Evolutionary conservation across 2,113 vertebrate species (phyloP), one percentile per base, ranked within the genome.

Genomic region (Corythornis vintsioides): DNA sequence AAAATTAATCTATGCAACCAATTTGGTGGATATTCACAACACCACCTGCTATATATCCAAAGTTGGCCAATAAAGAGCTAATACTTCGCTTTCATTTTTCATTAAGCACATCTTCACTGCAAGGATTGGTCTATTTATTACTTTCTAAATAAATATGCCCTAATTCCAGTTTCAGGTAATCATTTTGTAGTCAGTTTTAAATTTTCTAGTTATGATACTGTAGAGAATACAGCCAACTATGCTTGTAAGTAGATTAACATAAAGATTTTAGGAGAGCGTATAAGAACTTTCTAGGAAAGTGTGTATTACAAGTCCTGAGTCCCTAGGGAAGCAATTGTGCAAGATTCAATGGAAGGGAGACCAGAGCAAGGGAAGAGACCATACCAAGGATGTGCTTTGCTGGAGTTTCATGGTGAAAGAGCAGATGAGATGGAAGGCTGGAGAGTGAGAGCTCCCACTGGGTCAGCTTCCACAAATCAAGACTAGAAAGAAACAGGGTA

Each of bases 121-220:
- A 80, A 79, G 57, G 29, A 60, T 4, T 13, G 1, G 0, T 53
- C 55, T 35, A 43, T 1, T 0, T 40, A 9, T n/a, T 63, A 55
- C 33, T 89, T 61, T 55, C 56, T 40, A 74, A 61, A 67, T 12
- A 42, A 31, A 40, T 11, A 66, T 4, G 4, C 21, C 11, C 47
- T 42, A 45, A 82, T 45, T 81, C 38, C 25, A n/a, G 28, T 45
- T 81, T 31, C 25, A n/a, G 28, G 20, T 15, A n/a, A 61, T 26
- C 15, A 26, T n/a, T 33, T 61, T 52, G 6, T n/a, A 66, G 16
- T 8, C 35, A 26, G 3, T 57, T 84, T 67, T 57, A 66, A 40
- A 71, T 7, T 45, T 78, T 61, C 47, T 83, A 88, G 15, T 7
- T 66, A 28, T 38, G 16, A 18, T 29, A 61, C 18, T 66, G 35